Evolutionary conservation across 2,888 invertebrate species (phyloP).

Genomic region (Xiphydria camelus): DNA sequence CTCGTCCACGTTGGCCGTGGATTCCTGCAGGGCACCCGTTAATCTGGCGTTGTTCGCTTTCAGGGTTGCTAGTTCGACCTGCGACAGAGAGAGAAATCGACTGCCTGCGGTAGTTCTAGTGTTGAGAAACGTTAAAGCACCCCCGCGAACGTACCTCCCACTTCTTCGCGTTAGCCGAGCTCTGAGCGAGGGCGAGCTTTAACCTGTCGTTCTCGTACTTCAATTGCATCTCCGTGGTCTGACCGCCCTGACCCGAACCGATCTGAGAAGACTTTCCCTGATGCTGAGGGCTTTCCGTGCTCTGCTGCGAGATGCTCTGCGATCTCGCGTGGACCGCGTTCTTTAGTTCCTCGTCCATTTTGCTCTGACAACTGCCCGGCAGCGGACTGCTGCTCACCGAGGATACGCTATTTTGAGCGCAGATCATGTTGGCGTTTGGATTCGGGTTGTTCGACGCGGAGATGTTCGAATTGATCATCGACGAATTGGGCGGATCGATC

Average conservation of each 20-base stretch:
- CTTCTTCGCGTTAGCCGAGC: slow-evolving; percentile 97
- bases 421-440: slow-evolving; percentile 54
- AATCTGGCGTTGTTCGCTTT: slow-evolving; percentile 95
- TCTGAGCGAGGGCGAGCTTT: slow-evolving; percentile 93
- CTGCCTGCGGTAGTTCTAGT: no score
- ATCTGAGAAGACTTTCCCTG: slow-evolving; percentile 55
- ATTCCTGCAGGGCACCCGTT: slow-evolving; percentile 92
- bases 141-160: slow-evolving; percentile 71
- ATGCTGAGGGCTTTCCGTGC: slow-evolving; percentile 69
- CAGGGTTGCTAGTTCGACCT: slow-evolving; percentile 88
- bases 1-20: slow-evolving; percentile 96
- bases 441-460: slow-evolving; percentile 55
- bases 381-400: slow-evolving; percentile 55
- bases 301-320: slow-evolving; percentile 52
- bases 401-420: slow-evolving; percentile 53
- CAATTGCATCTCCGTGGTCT: slow-evolving; percentile 78
- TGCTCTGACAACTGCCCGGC: slow-evolving; percentile 48
- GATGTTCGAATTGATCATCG: slow-evolving; percentile 56
- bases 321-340: slow-evolving; percentile 54
- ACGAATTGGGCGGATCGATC: slow-evolving; percentile 62
- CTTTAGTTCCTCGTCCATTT: slow-evolving; percentile 49
- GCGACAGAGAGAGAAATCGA: slow-evolving; percentile 11
- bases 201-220: slow-evolving; percentile 97
- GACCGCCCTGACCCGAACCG: slow-evolving; percentile 44
- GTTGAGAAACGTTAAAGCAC: no score